Percentiles rank a stretch among this genome's conserved stretches.
Conservation (phyloP, 2,797 vertebrate species). For the Sebastolobus altivelis region DNA sequence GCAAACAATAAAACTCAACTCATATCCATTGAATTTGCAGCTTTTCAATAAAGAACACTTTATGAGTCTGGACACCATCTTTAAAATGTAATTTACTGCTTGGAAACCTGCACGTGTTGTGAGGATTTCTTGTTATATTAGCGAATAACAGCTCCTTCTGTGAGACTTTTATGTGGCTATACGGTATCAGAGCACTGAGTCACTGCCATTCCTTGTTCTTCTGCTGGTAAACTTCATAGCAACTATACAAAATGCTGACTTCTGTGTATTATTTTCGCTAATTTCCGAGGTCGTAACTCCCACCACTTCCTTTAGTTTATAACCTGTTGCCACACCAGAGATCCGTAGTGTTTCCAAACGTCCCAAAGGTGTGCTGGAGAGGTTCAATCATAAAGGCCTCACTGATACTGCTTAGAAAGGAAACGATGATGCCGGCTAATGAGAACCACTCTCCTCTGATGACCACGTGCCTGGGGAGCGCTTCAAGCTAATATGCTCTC, state of each 20-base stretch:
- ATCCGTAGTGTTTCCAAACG: constrained; percentile 50
- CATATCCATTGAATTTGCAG: constrained; percentile 49
- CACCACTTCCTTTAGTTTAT: constrained; percentile 58
- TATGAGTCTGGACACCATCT: constrained; percentile 62
- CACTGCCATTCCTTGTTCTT: constrained; percentile 35
- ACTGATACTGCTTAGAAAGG: constrained; percentile 67
- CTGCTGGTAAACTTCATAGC: constrained; percentile 52
- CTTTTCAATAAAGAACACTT: constrained; percentile 68
- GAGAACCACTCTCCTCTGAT: constrained; percentile 75
- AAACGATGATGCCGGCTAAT: constrained; percentile 80
- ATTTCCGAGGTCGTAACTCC: constrained; percentile 43
- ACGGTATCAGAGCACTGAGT: constrained; percentile 45
- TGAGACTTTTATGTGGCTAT: constrained; percentile 51
- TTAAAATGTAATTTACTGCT: constrained; percentile 60
- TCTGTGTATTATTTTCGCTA: constrained; percentile 44
- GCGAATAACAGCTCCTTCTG: constrained; percentile 45
- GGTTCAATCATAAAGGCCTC: constrained; percentile 66
- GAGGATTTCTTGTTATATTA: constrained; percentile 50
- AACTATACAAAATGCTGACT: constrained; percentile 36
- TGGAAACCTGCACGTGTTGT: constrained; percentile 48
- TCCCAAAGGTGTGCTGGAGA: constrained; percentile 69
- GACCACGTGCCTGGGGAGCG: constrained; percentile 70
- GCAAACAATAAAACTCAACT: constrained; percentile 59
- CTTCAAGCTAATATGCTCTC: constrained; percentile 72
- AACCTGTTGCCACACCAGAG: constrained; percentile 56